Conservation (phyloP, 2,888 invertebrate genomes). For the Aspidiotus destructor region DNA sequence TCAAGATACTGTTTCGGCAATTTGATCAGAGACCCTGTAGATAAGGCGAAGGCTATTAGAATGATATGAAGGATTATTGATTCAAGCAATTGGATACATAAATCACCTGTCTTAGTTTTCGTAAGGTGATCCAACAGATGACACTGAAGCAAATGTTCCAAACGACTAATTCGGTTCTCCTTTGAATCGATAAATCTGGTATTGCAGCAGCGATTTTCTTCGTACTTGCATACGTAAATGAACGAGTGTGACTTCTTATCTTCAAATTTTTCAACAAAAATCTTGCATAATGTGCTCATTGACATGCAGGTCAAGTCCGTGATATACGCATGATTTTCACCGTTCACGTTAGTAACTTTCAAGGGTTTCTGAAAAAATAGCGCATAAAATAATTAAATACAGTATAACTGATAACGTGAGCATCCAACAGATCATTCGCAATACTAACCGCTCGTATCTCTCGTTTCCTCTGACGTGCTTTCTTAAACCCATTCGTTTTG, state of each 20-base stretch:
- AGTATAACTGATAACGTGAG: not conserved
- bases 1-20: not conserved
- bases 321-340: not conserved
- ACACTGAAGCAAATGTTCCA: conserved; percentile 10
- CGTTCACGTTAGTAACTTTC: not conserved
- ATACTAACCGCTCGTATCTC: not conserved
- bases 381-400: not conserved
- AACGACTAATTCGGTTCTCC: conserved; percentile 2
- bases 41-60: not conserved
- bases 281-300: not conserved
- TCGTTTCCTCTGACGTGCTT: not conserved
- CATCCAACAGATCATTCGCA: not conserved
- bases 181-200: conserved; percentile 2
- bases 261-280: conserved; percentile 8
- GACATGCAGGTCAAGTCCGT: not conserved
- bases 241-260: not conserved
- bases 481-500: not conserved
- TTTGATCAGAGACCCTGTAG: not conserved
- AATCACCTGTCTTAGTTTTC: conserved; percentile 5
- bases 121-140: conserved; percentile 1
- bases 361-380: not conserved
- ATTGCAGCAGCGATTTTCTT: not conserved
- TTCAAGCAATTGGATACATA: not conserved
- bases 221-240: conserved; percentile 1
- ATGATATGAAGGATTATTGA: not conserved